phyloP scores from a whole-genome alignment of 2,113 vertebrate species.

The Lasiurus cinereus region DNA sequence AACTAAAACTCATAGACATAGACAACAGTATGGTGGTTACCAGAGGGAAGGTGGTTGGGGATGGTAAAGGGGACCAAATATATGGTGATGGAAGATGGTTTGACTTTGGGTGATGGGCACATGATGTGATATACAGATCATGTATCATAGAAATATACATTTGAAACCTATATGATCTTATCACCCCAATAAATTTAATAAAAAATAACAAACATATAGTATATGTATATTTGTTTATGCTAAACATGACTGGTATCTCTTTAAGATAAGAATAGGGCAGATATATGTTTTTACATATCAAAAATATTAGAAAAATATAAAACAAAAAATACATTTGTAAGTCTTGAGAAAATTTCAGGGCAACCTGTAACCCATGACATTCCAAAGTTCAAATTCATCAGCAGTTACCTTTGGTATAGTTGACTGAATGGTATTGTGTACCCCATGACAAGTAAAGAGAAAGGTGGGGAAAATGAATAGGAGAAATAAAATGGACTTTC shows the following conservation, averaged over 20 bases:
- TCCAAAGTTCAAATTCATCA: neutral
- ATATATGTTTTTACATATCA: neutral
- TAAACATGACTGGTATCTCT: neutral
- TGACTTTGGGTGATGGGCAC: neutral
- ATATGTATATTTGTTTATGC: neutral
- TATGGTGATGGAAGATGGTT: neutral
- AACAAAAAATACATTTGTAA: neutral
- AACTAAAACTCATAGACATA: neutral
- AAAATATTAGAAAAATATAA: neutral
- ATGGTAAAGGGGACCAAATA: neutral
- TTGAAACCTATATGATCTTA: neutral
- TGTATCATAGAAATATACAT: neutral
- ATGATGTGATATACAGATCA: neutral
- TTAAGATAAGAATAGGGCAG: neutral
- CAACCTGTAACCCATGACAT: neutral
- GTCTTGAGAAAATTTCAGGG: neutral
- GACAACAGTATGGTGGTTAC: neutral
- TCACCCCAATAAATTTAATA: neutral
- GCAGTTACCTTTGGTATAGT: neutral
- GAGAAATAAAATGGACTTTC: neutral
- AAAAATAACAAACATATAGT: neutral
- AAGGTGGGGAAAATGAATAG: neutral
- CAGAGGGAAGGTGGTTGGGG: neutral
- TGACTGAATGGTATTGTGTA: neutral
- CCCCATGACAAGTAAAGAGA: neutral